Evolutionary conservation across 2,888 invertebrate species (phyloP).

Genomic region (Nomada lathburiana): DNA sequence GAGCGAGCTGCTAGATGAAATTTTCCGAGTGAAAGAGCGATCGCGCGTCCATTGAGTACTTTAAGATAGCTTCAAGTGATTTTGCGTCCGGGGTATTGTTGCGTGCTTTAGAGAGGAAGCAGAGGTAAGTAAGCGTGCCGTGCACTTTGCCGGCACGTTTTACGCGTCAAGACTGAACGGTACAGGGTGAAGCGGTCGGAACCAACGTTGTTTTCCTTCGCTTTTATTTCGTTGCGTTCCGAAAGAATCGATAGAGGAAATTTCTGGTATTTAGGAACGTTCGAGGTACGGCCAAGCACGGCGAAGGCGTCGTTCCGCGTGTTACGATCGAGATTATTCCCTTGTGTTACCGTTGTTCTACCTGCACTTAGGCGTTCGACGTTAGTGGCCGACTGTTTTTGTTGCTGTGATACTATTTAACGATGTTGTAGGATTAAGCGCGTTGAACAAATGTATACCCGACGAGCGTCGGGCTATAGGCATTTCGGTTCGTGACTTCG

Average conservation of each 20-base stretch:
- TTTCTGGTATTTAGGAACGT: not conserved
- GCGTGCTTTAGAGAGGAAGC: not conserved
- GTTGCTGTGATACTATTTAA: slow-evolving; percentile 71
- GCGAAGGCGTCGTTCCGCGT: slow-evolving; percentile 33
- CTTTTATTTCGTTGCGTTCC: slow-evolving; percentile 16
- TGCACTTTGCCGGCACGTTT: not conserved
- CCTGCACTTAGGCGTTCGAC: slow-evolving; percentile 51
- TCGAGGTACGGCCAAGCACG: not conserved
- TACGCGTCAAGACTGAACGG: slow-evolving; percentile 47
- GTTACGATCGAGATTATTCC: slow-evolving; percentile 12
- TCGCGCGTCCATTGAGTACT: slow-evolving; percentile 3
- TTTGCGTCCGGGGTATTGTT: slow-evolving; percentile 27
- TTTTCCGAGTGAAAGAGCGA: not conserved
- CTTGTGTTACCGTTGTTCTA: slow-evolving; percentile 35
- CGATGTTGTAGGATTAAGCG: slow-evolving; percentile 57
- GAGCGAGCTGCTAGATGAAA: no score
- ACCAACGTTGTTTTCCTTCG: slow-evolving; percentile 56
- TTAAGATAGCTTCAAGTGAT: slow-evolving; percentile 27
- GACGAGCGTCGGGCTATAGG: slow-evolving; percentile 9
- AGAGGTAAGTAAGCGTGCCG: not conserved
- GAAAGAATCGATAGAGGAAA: no score
- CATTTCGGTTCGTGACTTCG: slow-evolving; percentile 24
- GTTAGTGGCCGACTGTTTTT: slow-evolving; percentile 73
- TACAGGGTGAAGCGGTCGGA: slow-evolving; percentile 70
- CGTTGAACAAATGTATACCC: slow-evolving; percentile 35